Evolutionary conservation across 1,140 invertebrate species (phyloP).

Genomic region (Thaumatotibia leucotreta): DNA sequence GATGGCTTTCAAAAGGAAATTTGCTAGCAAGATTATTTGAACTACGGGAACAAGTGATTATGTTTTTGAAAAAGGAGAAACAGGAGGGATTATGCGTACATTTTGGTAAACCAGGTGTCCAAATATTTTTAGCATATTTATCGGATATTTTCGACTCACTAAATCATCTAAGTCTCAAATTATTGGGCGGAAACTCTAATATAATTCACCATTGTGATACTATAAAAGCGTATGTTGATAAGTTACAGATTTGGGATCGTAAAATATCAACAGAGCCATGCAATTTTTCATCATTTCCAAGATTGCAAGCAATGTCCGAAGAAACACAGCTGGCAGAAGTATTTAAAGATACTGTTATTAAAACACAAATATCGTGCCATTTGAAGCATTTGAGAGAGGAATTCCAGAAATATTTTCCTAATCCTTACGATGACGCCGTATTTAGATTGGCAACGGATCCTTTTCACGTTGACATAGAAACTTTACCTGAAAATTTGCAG

Average conservation of each 20-base stretch:
- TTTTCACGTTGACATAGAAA: slow-evolving; percentile 17
- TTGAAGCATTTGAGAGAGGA: slow-evolving; percentile 6
- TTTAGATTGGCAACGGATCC: slow-evolving; percentile 13
- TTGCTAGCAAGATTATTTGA: slow-evolving; percentile 30
- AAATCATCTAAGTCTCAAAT: slow-evolving; percentile 16
- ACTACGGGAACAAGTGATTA: slow-evolving; percentile 24
- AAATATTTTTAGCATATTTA: slow-evolving; percentile 17
- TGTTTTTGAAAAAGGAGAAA: slow-evolving; percentile 26
- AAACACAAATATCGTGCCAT: neutral
- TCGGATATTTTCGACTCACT: slow-evolving; percentile 20
- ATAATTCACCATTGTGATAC: slow-evolving; percentile 9
- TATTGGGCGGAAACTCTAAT: neutral
- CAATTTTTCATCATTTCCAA: slow-evolving; percentile 12
- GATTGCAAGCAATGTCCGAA: slow-evolving; percentile 16
- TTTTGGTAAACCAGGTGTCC: slow-evolving; percentile 3
- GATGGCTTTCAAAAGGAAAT: slow-evolving; percentile 40
- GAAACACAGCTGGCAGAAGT: slow-evolving; percentile 12
- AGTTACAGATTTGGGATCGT: slow-evolving; percentile 4
- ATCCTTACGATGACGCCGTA: neutral
- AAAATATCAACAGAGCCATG: slow-evolving; percentile 4
- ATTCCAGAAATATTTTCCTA: neutral
- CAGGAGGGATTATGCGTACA: slow-evolving; percentile 19
- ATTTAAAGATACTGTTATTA: slow-evolving; percentile 14
- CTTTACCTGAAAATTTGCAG: neutral
- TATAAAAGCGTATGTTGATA: slow-evolving; percentile 4